Base-by-base conservation (phyloP, 2,797 vertebrate genomes). In the Fratercula arctica region DNA sequence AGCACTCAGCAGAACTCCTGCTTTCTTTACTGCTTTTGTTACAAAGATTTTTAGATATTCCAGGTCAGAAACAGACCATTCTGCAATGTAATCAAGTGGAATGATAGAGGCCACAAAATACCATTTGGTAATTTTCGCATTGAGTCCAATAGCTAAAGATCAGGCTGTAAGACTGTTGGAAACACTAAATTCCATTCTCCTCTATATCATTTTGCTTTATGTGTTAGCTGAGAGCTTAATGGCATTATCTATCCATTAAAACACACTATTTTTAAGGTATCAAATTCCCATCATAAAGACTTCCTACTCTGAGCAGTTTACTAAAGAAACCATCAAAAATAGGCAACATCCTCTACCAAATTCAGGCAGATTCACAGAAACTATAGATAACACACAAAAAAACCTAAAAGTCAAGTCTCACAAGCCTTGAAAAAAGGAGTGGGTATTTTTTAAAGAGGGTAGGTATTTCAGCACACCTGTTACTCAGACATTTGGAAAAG, bases 361-460 rank as follows among this genome's bases (percentile, higher is more conserved):
- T 69, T 39, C 26, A 63, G 21, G 11, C 13, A 73, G 28, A 84
- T 45, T 84, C 18, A 61, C 21, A 64, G 23, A 80, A 76, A 73
- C 5, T 23, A 41, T 0, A 61, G 31, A 29, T 25, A 54, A 37
- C 3, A 4, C 3, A 18, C 5, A 5, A 61, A 61, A 17, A 56
- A 33, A 1, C 0, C 1, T 8, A 17, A 41, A 60, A 43, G n/a
- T 5, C 5, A 45, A 37, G n/a, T 56, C 17, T 72, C 37, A 67
- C 13, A 81, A 66, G 16, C 2, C 2, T 46, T 41, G 53, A 46
- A 63, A 63, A 41, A 61, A 48, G 11, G 19, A 75, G 8, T 8
- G 7, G 3, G 46, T 48, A 23, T 14, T 20, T 63, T 72, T 77
- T 25, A 80, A 86, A 80, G 53, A 70, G 21, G 20, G 21, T 48